These are phyloP conservation scores for Gyps fulvus DNA, from an alignment of 2,113 vertebrate species.

Conservation along the genomic window DNA sequence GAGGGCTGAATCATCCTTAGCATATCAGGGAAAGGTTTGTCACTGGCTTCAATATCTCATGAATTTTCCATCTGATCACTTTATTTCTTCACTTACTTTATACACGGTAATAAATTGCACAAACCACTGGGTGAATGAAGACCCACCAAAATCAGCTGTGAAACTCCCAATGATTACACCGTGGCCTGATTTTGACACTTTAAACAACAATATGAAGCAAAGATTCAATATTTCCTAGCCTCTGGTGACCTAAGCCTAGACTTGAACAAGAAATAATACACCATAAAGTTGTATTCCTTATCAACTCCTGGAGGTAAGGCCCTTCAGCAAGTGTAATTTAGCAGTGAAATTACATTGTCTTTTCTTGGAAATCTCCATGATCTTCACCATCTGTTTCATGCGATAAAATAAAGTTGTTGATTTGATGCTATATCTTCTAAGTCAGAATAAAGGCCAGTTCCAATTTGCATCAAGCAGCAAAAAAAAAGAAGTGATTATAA, in stretches of 20 bases:
- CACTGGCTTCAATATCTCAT: background rate
- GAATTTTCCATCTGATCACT: background rate
- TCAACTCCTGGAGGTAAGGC: background rate
- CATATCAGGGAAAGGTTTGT: background rate
- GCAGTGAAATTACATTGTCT: constrained; percentile 23
- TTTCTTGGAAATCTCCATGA: constrained; percentile 49
- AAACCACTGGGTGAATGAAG: background rate
- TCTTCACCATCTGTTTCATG: constrained; percentile 44
- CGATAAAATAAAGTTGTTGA: constrained; percentile 38
- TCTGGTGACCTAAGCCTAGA: background rate
- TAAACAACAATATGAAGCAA: background rate
- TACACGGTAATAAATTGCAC: background rate
- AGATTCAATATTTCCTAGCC: background rate
- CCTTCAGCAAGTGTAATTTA: constrained; percentile 29
- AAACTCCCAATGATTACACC: background rate
- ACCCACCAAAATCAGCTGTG: background rate
- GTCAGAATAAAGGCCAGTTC: constrained; percentile 39
- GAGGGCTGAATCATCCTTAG: background rate
- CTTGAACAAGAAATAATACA: background rate
- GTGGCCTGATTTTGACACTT: background rate
- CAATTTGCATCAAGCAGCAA: constrained; percentile 30
- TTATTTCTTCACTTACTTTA: background rate
- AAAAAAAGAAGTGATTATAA: constrained; percentile 22
- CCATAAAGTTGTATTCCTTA: background rate
- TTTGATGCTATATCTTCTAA: constrained; percentile 23